Conservation (phyloP, 1,140 invertebrate genomes). For the Nasonia longicornis region DNA sequence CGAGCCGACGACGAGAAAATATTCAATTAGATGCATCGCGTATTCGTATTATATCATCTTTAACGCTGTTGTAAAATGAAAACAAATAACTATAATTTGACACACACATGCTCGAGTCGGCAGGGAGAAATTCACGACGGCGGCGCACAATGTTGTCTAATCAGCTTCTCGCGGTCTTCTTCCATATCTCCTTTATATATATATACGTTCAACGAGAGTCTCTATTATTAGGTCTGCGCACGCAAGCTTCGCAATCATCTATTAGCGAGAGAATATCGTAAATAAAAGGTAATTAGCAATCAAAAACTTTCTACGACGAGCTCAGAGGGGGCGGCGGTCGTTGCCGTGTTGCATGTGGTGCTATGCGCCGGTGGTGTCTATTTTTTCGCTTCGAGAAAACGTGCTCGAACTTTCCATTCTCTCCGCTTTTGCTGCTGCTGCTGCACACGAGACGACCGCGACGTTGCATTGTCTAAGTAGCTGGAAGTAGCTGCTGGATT, state of each 20-base stretch:
- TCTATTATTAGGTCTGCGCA: conserved; percentile 6
- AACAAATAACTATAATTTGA: not conserved
- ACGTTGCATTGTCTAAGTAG: conserved; percentile 31
- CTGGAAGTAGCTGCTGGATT: conserved; percentile 21
- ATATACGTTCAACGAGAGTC: not conserved
- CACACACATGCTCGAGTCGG: no score
- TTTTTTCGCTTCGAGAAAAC: conserved; percentile 18
- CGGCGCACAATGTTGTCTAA: not conserved
- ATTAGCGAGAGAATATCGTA: not conserved
- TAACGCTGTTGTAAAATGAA: not conserved
- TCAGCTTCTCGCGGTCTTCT: conserved; percentile 1
- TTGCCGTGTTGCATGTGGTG: not conserved
- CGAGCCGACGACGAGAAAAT: no score
- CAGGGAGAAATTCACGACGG: not conserved
- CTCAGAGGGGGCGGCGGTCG: not conserved
- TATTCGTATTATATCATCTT: no score
- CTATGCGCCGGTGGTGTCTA: not conserved
- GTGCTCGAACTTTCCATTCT: conserved; percentile 35
- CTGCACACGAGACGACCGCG: not conserved
- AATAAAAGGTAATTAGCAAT: conserved; percentile 30
- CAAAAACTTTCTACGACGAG: conserved; percentile 15
- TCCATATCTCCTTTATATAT: not conserved
- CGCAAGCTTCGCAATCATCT: not conserved
- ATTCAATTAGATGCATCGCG: no score
- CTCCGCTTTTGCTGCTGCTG: not conserved